Evolutionary conservation across 2,797 vertebrate species (phyloP).

Genomic region (Alectoris magna): DNA sequence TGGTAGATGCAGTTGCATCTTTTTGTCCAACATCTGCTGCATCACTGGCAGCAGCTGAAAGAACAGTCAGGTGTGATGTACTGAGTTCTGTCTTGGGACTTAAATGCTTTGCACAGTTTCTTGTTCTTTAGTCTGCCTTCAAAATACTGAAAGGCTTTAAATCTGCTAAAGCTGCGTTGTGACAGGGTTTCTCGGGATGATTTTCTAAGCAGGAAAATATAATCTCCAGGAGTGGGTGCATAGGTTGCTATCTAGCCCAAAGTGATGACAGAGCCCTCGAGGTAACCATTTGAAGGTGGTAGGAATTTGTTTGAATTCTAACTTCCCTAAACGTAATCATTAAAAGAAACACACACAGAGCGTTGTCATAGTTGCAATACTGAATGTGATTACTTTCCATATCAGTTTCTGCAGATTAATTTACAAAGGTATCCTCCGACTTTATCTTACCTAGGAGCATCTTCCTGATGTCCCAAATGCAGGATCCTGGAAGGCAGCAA

Average conservation of each 20-base stretch:
- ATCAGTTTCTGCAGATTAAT: not conserved
- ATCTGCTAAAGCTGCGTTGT: not conserved
- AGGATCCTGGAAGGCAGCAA: not conserved
- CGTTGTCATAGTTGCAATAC: not conserved
- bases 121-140: not conserved
- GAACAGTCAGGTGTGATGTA: fast-evolving
- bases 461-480: not conserved
- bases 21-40: not conserved
- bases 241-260: not conserved
- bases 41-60: not conserved
- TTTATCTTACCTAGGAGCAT: not conserved
- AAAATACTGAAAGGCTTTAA: not conserved
- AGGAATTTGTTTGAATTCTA: not conserved
- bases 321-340: not conserved
- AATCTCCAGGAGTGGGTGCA: not conserved
- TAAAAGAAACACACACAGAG: not conserved
- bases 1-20: not conserved
- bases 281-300: not conserved
- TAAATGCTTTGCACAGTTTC: not conserved
- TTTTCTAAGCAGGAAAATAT: not conserved
- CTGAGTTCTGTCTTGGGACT: not conserved
- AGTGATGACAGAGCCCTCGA: not conserved
- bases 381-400: not conserved
- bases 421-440: not conserved
- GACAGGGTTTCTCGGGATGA: not conserved